These are phyloP conservation scores for Oscheius sp. DNA, from an alignment of 2,888 invertebrate species.

Conservation along the genomic window DNA sequence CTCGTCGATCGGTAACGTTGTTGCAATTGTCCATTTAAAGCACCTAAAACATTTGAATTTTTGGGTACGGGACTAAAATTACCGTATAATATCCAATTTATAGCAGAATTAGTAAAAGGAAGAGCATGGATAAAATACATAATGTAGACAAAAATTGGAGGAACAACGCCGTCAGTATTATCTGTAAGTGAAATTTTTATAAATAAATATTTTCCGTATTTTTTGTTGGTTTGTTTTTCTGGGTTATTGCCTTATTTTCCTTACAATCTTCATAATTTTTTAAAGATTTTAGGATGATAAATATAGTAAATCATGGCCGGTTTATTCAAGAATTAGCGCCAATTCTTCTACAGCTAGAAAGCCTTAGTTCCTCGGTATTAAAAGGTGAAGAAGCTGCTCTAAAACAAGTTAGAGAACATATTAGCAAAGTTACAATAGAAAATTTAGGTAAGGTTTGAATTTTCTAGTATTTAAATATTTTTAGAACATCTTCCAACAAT, in stretches of 20 bases:
- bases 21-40: slow-evolving; percentile 69
- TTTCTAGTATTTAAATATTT: background rate
- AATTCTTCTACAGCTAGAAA: background rate
- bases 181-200: slow-evolving; percentile 20
- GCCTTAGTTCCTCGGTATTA: background rate
- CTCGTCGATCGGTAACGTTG: slow-evolving; percentile 53
- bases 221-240: too few species aligned
- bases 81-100: slow-evolving; percentile 72
- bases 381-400: slow-evolving; percentile 14
- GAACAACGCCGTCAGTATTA: slow-evolving; percentile 53
- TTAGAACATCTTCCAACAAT: slow-evolving; percentile 18
- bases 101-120: slow-evolving; percentile 71
- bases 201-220: background rate
- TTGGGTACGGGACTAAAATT: background rate
- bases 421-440: background rate
- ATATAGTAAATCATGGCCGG: background rate
- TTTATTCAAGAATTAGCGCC: slow-evolving; percentile 8
- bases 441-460: slow-evolving; percentile 4
- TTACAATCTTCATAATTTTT: background rate
- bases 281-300: background rate
- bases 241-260: too few species aligned
- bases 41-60: too few species aligned
- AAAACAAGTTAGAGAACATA: background rate
- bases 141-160: slow-evolving; percentile 69
- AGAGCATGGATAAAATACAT: slow-evolving; percentile 73